Evolutionary conservation across 2,888 invertebrate species (phyloP).

Genomic region (Caenorhabditis afra): DNA sequence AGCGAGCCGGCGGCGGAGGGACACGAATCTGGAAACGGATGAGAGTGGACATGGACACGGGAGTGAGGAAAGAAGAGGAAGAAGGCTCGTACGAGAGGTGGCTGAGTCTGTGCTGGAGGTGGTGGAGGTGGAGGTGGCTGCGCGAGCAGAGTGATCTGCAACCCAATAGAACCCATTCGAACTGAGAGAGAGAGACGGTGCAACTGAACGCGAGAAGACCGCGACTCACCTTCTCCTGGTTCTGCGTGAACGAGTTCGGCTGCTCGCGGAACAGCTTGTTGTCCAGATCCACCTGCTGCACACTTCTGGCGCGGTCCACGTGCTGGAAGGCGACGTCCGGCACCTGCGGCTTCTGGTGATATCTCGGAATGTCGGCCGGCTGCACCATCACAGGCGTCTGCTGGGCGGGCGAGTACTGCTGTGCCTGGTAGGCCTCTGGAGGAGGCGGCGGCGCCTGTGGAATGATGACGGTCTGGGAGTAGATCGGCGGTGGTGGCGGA

Average conservation of each 20-base stretch:
- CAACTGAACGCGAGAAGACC: constrained; percentile 12
- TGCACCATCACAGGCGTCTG: constrained; percentile 44
- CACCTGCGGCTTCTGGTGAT: constrained; percentile 45
- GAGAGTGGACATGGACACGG: constrained; percentile 27
- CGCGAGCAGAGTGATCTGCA: constrained; percentile 62
- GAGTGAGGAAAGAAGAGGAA: constrained; percentile 7
- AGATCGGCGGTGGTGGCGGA: constrained; percentile 51
- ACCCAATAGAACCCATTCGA: constrained; percentile 9
- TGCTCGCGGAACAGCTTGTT: constrained; percentile 60
- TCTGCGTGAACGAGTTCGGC: constrained; percentile 42
- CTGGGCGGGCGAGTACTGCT: constrained; percentile 48
- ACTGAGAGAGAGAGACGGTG: background rate
- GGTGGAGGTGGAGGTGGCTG: constrained; percentile 63
- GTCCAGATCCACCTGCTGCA: constrained; percentile 43
- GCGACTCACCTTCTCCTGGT: constrained; percentile 53
- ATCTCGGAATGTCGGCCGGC: constrained; percentile 51
- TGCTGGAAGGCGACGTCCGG: constrained; percentile 41
- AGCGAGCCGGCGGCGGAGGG: constrained; percentile 58
- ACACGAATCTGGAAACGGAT: constrained; percentile 54
- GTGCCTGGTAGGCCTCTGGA: constrained; percentile 56
- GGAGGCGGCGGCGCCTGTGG: constrained; percentile 60
- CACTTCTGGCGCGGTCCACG: constrained; percentile 45
- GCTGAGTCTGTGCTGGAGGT: constrained; percentile 55
- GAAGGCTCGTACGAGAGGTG: constrained; percentile 45
- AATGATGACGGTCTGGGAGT: constrained; percentile 57